Evolutionary conservation across 2,888 invertebrate species (phyloP).

Genomic region (Elmis aenea): DNA sequence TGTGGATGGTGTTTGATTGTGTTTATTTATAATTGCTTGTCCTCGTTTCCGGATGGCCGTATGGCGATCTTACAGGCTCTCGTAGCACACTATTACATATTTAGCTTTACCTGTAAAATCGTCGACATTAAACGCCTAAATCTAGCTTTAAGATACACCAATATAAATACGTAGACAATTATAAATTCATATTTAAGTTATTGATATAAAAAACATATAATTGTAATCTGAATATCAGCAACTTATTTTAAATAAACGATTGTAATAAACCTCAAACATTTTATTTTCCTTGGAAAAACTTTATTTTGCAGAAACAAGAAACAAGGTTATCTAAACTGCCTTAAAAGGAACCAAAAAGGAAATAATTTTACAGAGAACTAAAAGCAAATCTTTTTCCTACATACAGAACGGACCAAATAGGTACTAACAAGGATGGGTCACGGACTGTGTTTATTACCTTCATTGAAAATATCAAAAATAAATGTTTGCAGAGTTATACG

Average conservation of each 20-base stretch:
- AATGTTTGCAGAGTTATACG: too few relatives aligned
- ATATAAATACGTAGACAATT: slow-evolving; percentile 23
- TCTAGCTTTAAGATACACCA: slow-evolving; percentile 18
- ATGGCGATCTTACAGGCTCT: slow-evolving; percentile 28
- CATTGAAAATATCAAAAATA: too few relatives aligned
- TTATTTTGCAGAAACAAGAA: too few relatives aligned
- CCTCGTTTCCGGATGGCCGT: slow-evolving; percentile 40
- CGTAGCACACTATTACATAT: slow-evolving; percentile 3
- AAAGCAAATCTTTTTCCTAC: too few relatives aligned
- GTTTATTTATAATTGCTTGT: slow-evolving; percentile 37
- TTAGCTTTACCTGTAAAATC: slow-evolving; percentile 11
- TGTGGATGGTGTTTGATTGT: slow-evolving; percentile 28
- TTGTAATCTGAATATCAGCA: slow-evolving; percentile 19
- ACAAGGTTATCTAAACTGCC: too few relatives aligned
- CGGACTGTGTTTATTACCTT: too few relatives aligned
- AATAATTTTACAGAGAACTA: too few relatives aligned
- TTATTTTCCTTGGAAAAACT: slow-evolving; percentile 1
- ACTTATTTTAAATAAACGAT: slow-evolving; percentile 14
- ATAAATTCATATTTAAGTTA: slow-evolving; percentile 20
- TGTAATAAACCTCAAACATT: slow-evolving; percentile 1
- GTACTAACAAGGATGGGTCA: too few relatives aligned
- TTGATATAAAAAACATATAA: slow-evolving; percentile 18
- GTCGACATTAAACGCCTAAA: slow-evolving; percentile 10
- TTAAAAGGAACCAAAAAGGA: too few relatives aligned
- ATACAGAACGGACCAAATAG: too few relatives aligned